Evolutionary conservation across 2,888 invertebrate genomes (phyloP), one percentile per base, ranked within the genome.

Genomic region (Drosophila demipolita): DNA sequence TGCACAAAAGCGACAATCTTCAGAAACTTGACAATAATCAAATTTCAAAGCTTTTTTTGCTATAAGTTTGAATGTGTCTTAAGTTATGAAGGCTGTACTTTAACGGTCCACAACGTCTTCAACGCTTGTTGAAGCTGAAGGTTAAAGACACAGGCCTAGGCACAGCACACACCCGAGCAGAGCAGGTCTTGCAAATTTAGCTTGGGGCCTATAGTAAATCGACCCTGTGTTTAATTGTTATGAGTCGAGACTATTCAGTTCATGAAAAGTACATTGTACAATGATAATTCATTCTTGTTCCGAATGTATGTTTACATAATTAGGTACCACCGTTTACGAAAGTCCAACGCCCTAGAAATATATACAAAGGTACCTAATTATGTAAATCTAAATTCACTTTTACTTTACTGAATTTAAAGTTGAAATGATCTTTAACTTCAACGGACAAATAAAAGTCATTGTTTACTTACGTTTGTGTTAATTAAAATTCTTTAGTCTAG

Each of bases 1-100:
- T 53, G 42, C 15, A 12, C 23, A 12, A 45, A 26, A 57, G 8
- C 52, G 36, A 23, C 33, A n/a, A 57, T 66, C 35, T 52, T 26
- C 38, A 26, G 45, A 23, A 17, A 26, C 67, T 67, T 48, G 26
- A 59, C 17, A 68, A 48, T 45, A 58, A 32, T 33, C 15, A 38
- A 69, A n/a, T 36, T 33, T 23, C 12, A 36, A 42, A 36, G 11
- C 12, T 49, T 42, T 26, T 40, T 53, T 38, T 42, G 15, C 23
- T 15, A 15, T 23, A 23, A 35, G 5, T 40, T 15, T 6, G 2
- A n/a, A 29, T 38, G 36, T 26, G 53, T 65, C 38, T 32, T 26
- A 58, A 68, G 35, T 58, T 64, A n/a, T 50, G 76, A 82, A 82
- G 82, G 82, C 69, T 81, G 67, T 57, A 63, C 67, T 73, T 73